A percentile compares a stretch with the other conserved stretches of the same genome.
Evolutionary conservation across 2,888 invertebrate genomes (phyloP).

Genomic region (Idaea biselata): DNA sequence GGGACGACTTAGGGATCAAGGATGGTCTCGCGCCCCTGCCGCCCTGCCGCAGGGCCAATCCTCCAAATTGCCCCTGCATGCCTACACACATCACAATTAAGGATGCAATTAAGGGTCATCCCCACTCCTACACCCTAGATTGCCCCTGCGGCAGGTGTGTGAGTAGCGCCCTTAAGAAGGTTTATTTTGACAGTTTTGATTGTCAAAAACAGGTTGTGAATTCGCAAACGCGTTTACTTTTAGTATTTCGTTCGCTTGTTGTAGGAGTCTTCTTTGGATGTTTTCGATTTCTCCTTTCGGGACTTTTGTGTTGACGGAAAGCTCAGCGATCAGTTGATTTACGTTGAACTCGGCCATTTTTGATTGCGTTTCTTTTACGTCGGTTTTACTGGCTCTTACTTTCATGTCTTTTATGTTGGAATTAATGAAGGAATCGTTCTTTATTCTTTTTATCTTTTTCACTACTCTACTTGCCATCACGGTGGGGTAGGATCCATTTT

Average conservation of each 20-base stretch:
- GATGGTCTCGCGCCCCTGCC: too few relatives aligned
- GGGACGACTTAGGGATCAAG: too few relatives aligned
- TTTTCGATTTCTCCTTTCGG: slow-evolving; percentile 71
- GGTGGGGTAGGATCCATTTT: slow-evolving; percentile 68
- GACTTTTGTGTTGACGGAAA: slow-evolving; percentile 69
- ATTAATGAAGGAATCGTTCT: slow-evolving; percentile 58
- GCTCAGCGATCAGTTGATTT: slow-evolving; percentile 67
- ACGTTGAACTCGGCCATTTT: slow-evolving; percentile 67
- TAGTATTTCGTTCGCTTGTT: slow-evolving; percentile 73
- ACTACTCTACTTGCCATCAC: slow-evolving; percentile 86
- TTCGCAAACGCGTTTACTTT: slow-evolving; percentile 72
- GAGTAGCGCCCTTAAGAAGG: too few relatives aligned
- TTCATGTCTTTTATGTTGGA: slow-evolving; percentile 62
- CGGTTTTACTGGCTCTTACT: slow-evolving; percentile 52
- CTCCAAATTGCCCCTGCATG: too few relatives aligned
- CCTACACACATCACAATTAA: too few relatives aligned
- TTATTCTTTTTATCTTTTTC: slow-evolving; percentile 86
- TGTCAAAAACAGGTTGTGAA: slow-evolving; percentile 48
- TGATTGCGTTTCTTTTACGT: slow-evolving; percentile 32
- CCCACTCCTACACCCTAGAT: too few relatives aligned
- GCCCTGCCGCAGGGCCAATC: too few relatives aligned
- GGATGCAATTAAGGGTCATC: too few relatives aligned
- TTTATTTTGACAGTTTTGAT: slow-evolving; percentile 58
- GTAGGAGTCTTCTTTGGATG: slow-evolving; percentile 66
- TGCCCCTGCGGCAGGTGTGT: too few relatives aligned